phyloP scores from a whole-genome alignment of 2,113 vertebrate species.

The Chionodraco myersi region DNA sequence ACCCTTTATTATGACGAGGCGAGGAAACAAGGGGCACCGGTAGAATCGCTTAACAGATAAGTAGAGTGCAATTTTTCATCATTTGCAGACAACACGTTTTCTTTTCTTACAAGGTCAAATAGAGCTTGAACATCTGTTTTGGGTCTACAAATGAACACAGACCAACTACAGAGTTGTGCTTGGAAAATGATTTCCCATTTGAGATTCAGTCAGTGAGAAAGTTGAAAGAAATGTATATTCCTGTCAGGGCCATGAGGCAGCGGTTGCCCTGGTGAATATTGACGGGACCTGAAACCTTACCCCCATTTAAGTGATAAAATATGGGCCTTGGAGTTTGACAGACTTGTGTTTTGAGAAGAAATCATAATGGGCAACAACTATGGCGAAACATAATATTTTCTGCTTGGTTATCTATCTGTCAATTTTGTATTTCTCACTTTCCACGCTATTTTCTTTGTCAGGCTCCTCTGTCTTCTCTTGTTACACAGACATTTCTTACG shows the following conservation, averaged over 20 bases:
- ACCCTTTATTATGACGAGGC: slow-evolving; percentile 19
- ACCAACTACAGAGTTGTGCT: slow-evolving; percentile 57
- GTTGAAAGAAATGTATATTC: slow-evolving; percentile 64
- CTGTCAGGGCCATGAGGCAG: slow-evolving; percentile 46
- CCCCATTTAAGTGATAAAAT: slow-evolving; percentile 70
- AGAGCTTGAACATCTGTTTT: slow-evolving; percentile 77
- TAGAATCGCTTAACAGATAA: slow-evolving; percentile 37
- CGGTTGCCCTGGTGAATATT: slow-evolving; percentile 39
- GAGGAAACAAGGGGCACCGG: background rate
- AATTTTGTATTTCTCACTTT: slow-evolving; percentile 21
- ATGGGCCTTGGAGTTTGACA: slow-evolving; percentile 61
- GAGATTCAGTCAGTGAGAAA: slow-evolving; percentile 70
- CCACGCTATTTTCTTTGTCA: background rate
- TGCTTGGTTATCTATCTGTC: slow-evolving; percentile 7
- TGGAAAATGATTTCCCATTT: slow-evolving; percentile 74
- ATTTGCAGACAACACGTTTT: slow-evolving; percentile 68
- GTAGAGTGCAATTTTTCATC: slow-evolving; percentile 50
- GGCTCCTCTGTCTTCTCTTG: background rate
- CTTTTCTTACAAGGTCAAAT: slow-evolving; percentile 63
- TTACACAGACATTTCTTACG: slow-evolving; percentile 4
- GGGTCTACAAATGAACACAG: slow-evolving; percentile 64
- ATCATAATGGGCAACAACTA: slow-evolving; percentile 58
- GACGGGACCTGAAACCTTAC: slow-evolving; percentile 61
- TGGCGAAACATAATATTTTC: slow-evolving; percentile 38
- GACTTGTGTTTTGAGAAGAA: slow-evolving; percentile 55